Conservation (phyloP, 2,113 vertebrate genomes). For the Archilochus colubris region DNA sequence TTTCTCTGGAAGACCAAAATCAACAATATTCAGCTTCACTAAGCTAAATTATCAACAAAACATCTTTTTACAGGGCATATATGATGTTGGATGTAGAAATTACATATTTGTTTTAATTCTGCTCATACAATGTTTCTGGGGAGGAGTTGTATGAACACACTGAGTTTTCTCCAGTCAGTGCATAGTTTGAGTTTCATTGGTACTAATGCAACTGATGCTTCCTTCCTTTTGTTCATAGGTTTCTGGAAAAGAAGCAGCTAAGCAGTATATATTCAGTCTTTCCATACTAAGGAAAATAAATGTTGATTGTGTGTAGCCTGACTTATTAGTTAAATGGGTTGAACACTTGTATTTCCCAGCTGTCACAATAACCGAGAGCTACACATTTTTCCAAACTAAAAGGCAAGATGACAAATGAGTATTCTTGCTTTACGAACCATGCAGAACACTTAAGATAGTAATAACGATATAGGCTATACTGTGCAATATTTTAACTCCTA, state of each 20-base stretch:
- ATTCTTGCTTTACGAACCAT: background rate
- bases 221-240: background rate
- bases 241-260: background rate
- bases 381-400: background rate
- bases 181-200: conserved; percentile 2
- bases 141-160: background rate
- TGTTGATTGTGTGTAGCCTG: background rate
- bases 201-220: background rate
- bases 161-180: background rate
- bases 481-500: background rate
- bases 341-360: background rate
- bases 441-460: background rate
- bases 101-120: background rate
- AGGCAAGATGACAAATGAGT: background rate
- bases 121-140: background rate
- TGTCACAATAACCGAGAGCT: conserved; percentile 4
- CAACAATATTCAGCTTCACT: background rate
- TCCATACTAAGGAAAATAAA: conserved; percentile 30
- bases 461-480: background rate
- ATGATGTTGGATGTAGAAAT: background rate
- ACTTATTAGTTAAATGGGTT: conserved; percentile 29
- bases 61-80: background rate
- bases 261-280: background rate
- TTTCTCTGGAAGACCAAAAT: background rate
- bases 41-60: background rate